Evolutionary conservation across 2,888 invertebrate species (phyloP).

Genomic region (Eristalis arbustorum): DNA sequence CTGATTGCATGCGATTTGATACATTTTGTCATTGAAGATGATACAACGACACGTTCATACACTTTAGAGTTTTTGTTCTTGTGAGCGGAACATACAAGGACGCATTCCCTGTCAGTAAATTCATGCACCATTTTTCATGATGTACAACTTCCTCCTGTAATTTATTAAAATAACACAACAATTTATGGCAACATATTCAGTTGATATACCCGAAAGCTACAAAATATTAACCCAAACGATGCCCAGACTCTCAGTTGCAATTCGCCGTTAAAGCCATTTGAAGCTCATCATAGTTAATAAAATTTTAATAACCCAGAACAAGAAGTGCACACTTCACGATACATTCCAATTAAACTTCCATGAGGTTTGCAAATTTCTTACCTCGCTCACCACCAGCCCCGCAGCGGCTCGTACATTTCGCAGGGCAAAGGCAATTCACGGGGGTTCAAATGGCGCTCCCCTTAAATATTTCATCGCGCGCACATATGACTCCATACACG

Average conservation of each 20-base stretch:
- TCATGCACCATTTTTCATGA: too few species aligned
- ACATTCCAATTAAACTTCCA: slow-evolving; percentile 56
- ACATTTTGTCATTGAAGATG: too few species aligned
- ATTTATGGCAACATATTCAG: background rate
- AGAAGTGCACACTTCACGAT: background rate
- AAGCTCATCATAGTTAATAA: slow-evolving; percentile 58
- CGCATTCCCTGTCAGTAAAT: too few species aligned
- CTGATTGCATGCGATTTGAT: too few species aligned
- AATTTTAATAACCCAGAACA: slow-evolving; percentile 50
- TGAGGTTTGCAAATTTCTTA: slow-evolving; percentile 62
- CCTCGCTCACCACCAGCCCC: slow-evolving; percentile 16
- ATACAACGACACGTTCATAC: too few species aligned
- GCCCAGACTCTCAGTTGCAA: background rate
- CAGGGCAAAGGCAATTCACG: slow-evolving; percentile 64
- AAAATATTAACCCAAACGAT: background rate
- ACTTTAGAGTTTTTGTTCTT: too few species aligned
- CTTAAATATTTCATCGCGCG: slow-evolving; percentile 52
- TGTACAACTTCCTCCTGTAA: background rate
- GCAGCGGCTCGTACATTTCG: slow-evolving; percentile 22
- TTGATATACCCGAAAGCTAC: background rate
- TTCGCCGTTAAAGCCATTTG: slow-evolving; percentile 14
- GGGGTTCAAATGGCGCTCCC: slow-evolving; percentile 53
- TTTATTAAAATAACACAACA: background rate
- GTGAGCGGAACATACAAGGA: too few species aligned
- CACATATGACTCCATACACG: slow-evolving; percentile 36